Conservation (phyloP, 2,113 vertebrate species). For the Oryzias melastigma region DNA sequence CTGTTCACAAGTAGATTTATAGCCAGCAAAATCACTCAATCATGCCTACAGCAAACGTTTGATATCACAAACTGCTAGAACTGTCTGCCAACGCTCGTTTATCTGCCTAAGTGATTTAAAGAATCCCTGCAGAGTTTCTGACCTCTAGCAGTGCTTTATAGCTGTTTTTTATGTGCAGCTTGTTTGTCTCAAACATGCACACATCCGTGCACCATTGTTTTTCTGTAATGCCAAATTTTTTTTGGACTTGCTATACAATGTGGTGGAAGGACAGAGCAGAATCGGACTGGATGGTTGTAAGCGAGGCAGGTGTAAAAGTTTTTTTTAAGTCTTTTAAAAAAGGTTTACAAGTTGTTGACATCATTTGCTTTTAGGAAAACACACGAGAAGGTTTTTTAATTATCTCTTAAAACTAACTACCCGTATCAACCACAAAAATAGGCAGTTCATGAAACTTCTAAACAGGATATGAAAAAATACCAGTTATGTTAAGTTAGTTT, state of each 20-base stretch:
- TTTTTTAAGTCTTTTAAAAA: too few species aligned
- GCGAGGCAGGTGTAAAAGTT: too few species aligned
- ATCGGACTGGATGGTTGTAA: too few species aligned
- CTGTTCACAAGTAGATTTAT: slow-evolving; percentile 40
- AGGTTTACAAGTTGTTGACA: too few species aligned
- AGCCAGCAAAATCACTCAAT: slow-evolving; percentile 35
- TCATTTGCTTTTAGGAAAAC: too few species aligned
- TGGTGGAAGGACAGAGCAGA: neutral
- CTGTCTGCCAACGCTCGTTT: slow-evolving; percentile 8
- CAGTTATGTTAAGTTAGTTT: too few species aligned
- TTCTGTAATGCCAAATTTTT: neutral
- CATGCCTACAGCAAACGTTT: slow-evolving; percentile 46
- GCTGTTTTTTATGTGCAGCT: slow-evolving; percentile 9
- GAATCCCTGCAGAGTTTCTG: slow-evolving; percentile 15
- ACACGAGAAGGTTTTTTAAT: too few species aligned
- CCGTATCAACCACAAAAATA: too few species aligned
- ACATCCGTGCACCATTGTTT: neutral
- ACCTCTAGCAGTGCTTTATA: slow-evolving; percentile 3
- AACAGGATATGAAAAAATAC: too few species aligned
- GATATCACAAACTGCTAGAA: slow-evolving; percentile 30
- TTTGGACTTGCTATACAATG: neutral
- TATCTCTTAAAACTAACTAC: too few species aligned
- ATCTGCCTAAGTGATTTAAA: slow-evolving; percentile 37
- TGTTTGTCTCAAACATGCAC: slow-evolving; percentile 1
- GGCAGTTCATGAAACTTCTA: too few species aligned